Conservation (phyloP, 2,888 invertebrate genomes). For the Phaonia tiefii region DNA sequence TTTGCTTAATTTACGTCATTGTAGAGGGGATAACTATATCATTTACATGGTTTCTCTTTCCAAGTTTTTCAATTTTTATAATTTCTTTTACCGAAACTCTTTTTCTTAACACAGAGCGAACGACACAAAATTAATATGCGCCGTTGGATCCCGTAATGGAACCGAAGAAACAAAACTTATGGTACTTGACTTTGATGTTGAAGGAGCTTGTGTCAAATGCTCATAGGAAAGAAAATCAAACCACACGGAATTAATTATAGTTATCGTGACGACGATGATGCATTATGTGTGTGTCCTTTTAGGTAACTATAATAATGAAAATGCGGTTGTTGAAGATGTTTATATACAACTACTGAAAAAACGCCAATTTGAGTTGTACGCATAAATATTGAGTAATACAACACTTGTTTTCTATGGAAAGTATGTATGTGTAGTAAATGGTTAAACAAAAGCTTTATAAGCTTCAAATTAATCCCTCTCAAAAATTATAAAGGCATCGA, state of each 20-base stretch:
- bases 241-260: slow-evolving; percentile 48
- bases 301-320: slow-evolving; percentile 43
- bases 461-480: slow-evolving; percentile 34
- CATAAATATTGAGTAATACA: slow-evolving; percentile 46
- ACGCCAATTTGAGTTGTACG: slow-evolving; percentile 58
- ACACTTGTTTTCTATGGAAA: slow-evolving; percentile 33
- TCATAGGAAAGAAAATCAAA: slow-evolving; percentile 76
- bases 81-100: slow-evolving; percentile 1
- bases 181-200: slow-evolving; percentile 97
- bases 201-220: slow-evolving; percentile 85
- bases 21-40: not conserved
- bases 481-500: slow-evolving; percentile 41
- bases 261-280: slow-evolving; percentile 1
- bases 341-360: slow-evolving; percentile 58
- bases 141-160: slow-evolving; percentile 98
- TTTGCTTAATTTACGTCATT: not conserved
- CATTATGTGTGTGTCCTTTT: slow-evolving; percentile 26
- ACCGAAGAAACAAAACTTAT: slow-evolving; percentile 99
- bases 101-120: slow-evolving; percentile 84
- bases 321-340: slow-evolving; percentile 27
- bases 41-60: not conserved
- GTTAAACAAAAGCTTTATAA: slow-evolving; percentile 60
- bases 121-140: slow-evolving; percentile 98
- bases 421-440: slow-evolving; percentile 48
- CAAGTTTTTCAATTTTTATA: not conserved